Evolutionary conservation across 2,888 invertebrate species (phyloP).

Genomic region (Xanthorhoe designata): DNA sequence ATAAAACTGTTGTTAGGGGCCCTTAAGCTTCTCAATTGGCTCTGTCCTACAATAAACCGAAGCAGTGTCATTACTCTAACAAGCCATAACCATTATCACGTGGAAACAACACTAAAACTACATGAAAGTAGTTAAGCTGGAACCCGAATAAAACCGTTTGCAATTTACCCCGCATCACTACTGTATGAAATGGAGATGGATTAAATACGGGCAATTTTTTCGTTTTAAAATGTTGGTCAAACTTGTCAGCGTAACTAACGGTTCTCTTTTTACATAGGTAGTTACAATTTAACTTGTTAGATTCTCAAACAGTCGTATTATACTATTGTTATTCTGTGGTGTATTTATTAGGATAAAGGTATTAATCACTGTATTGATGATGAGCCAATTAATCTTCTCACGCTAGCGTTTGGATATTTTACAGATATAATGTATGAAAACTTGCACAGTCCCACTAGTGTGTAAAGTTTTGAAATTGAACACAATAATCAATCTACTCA

Average conservation of each 20-base stretch:
- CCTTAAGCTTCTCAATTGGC: constrained; percentile 32
- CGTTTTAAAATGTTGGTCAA: neutral
- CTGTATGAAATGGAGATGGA: neutral
- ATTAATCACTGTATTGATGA: too few species aligned
- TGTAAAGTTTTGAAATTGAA: too few species aligned
- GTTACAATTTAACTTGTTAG: too few species aligned
- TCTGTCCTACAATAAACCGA: constrained; percentile 24
- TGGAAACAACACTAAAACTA: constrained; percentile 36
- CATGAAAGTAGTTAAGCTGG: constrained; percentile 34
- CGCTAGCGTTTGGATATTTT: too few species aligned
- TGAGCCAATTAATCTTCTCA: too few species aligned
- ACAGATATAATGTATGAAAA: too few species aligned
- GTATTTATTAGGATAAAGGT: too few species aligned
- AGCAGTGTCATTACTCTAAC: constrained; percentile 32
- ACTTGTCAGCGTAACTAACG: neutral
- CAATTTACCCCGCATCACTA: constrained; percentile 20
- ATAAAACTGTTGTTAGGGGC: constrained; percentile 13
- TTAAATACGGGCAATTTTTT: neutral
- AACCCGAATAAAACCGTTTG: constrained; percentile 33
- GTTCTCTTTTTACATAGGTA: too few species aligned
- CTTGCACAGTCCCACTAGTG: too few species aligned
- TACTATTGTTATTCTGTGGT: too few species aligned
- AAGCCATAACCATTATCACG: constrained; percentile 33
- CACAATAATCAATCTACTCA: too few species aligned
- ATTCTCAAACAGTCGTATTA: too few species aligned